Evolutionary conservation across 2,888 invertebrate species (phyloP).

Genomic region (Plebejus anna): DNA sequence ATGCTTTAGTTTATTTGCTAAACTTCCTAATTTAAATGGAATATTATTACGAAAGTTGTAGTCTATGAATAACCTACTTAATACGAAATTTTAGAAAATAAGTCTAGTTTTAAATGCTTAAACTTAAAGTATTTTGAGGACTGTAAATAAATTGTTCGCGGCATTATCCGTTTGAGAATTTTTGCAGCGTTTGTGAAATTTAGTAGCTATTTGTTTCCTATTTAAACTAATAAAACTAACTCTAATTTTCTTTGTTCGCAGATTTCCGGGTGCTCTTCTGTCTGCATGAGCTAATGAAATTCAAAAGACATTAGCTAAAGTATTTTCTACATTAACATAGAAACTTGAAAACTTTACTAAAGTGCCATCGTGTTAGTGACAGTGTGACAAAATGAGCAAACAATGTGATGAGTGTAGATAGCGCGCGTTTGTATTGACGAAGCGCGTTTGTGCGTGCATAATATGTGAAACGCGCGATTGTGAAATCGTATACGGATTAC

Average conservation of each 20-base stretch:
- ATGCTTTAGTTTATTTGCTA: not conserved
- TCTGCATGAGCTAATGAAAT: slow-evolving; percentile 36
- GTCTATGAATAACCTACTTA: too few species aligned
- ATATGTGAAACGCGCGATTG: slow-evolving; percentile 40
- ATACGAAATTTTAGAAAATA: too few species aligned
- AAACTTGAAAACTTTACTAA: slow-evolving; percentile 1
- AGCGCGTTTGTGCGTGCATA: slow-evolving; percentile 43
- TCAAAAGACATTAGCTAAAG: slow-evolving; percentile 1
- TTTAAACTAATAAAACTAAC: slow-evolving; percentile 66
- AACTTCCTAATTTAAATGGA: not conserved
- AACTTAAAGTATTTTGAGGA: not conserved
- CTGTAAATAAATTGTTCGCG: not conserved
- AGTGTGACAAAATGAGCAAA: slow-evolving; percentile 42
- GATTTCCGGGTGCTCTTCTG: slow-evolving; percentile 56
- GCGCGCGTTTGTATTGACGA: slow-evolving; percentile 40
- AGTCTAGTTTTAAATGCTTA: not conserved
- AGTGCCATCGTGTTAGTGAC: slow-evolving; percentile 1
- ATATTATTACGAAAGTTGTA: not conserved
- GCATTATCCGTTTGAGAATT: not conserved
- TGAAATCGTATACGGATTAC: slow-evolving; percentile 54
- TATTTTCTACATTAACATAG: slow-evolving; percentile 8
- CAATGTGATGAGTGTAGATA: slow-evolving; percentile 48
- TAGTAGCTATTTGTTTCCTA: not conserved
- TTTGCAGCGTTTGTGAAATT: not conserved
- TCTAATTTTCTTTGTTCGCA: slow-evolving; percentile 71